Percentiles rank a stretch among this genome's conserved stretches.
These are phyloP conservation scores for Periphyllus acericola DNA, from an alignment of 2,888 invertebrate genomes.

Conservation along the genomic window DNA sequence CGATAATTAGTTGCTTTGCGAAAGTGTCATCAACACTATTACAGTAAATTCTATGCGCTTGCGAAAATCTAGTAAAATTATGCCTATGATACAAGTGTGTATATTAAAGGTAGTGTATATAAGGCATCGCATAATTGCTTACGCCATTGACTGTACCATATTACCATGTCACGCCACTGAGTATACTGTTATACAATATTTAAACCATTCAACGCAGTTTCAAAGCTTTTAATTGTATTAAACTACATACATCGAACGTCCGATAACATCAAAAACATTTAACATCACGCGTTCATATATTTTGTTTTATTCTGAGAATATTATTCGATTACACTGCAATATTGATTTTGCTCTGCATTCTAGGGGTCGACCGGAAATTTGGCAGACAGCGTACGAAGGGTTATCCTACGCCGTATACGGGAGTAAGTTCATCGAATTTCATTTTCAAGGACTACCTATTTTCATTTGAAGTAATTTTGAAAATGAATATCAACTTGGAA, in stretches of 20 bases:
- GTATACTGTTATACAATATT: no score
- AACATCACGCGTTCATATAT: neutral
- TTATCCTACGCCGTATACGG: neutral
- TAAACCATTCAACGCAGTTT: no score
- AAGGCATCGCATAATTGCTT: no score
- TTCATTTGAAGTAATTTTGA: neutral
- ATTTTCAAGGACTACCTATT: neutral
- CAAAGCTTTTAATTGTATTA: no score
- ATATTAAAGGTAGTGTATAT: no score
- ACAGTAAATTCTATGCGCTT: no score
- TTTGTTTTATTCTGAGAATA: neutral
- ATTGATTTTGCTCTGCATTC: constrained; percentile 35
- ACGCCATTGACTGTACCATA: no score
- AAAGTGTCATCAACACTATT: no score
- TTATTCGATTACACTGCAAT: constrained; percentile 47
- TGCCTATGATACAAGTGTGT: no score
- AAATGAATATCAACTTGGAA: neutral
- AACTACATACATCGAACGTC: neutral
- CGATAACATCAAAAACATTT: neutral
- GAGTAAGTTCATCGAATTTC: neutral
- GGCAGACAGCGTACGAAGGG: constrained; percentile 26
- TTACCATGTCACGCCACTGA: no score
- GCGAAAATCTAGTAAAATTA: no score
- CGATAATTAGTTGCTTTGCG: no score
- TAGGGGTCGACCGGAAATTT: constrained; percentile 51